These are phyloP conservation scores for Dryobotodes eremita DNA, from an alignment of 2,888 invertebrate species.

Conservation along the genomic window DNA sequence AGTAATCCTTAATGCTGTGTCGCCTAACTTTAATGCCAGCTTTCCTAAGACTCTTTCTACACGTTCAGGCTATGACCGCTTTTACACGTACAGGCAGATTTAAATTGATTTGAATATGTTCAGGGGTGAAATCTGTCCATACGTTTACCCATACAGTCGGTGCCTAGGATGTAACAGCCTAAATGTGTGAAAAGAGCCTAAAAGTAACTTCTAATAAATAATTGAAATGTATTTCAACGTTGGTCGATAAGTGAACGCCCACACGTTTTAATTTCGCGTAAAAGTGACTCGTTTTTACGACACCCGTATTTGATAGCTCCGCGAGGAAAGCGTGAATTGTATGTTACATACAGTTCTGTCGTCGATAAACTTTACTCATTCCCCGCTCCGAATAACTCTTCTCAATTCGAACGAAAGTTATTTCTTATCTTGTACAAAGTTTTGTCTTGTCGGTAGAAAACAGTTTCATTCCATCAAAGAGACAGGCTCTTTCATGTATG, in stretches of 20 bases:
- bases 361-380: constrained; percentile 40
- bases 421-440: constrained; percentile 30
- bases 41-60: neutral
- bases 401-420: constrained; percentile 31
- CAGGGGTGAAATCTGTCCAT: neutral
- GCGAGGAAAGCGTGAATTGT: constrained; percentile 48
- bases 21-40: neutral
- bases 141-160: neutral
- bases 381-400: constrained; percentile 10
- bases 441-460: constrained; percentile 26
- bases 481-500: constrained; percentile 5
- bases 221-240: constrained; percentile 25
- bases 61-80: neutral
- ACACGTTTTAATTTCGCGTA: constrained; percentile 66
- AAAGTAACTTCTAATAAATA: neutral
- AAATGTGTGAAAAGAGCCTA: neutral
- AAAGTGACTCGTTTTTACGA: constrained; percentile 70
- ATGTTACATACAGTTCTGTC: constrained; percentile 29
- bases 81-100: no score
- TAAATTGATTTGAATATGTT: neutral
- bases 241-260: constrained; percentile 41
- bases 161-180: neutral
- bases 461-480: constrained; percentile 22
- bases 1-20: neutral
- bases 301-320: constrained; percentile 47